Percentiles rank a stretch among this genome's conserved stretches.
phyloP scores from a whole-genome alignment of 1,140 invertebrate species.

The Zaprionus lachaisei region DNA sequence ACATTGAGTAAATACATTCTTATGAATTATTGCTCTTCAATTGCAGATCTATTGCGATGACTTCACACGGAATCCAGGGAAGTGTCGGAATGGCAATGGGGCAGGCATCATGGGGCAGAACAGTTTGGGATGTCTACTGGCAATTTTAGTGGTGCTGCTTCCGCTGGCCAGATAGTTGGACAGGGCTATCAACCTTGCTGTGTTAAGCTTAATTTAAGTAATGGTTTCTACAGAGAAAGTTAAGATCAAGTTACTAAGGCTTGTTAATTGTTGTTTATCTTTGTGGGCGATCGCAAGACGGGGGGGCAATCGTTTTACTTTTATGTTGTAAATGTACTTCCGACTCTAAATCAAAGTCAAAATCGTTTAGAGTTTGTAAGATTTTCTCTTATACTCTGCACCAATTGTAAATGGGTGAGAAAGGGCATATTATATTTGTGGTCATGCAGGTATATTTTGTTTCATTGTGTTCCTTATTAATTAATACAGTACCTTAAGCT shows the following conservation, averaged over 20 bases:
- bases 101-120: constrained; percentile 12
- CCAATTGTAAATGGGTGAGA: background rate
- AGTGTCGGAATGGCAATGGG: constrained; percentile 62
- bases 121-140: constrained; percentile 33
- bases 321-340: background rate
- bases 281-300: too few species aligned
- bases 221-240: background rate
- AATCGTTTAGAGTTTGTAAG: background rate
- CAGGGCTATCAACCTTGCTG: background rate
- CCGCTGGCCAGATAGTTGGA: constrained; percentile 66
- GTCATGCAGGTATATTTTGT: background rate
- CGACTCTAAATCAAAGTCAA: background rate
- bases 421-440: too few species aligned
- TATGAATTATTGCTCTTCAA: background rate
- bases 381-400: background rate
- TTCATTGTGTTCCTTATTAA: background rate
- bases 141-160: constrained; percentile 31
- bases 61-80: constrained; percentile 68
- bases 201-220: background rate
- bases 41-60: constrained; percentile 77
- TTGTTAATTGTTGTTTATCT: background rate
- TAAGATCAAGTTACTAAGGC: background rate
- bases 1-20: background rate
- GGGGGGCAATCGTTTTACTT: background rate
- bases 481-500: background rate